Evolutionary conservation across 2,797 vertebrate genomes (phyloP).

Genomic region (Pteropus rufus): DNA sequence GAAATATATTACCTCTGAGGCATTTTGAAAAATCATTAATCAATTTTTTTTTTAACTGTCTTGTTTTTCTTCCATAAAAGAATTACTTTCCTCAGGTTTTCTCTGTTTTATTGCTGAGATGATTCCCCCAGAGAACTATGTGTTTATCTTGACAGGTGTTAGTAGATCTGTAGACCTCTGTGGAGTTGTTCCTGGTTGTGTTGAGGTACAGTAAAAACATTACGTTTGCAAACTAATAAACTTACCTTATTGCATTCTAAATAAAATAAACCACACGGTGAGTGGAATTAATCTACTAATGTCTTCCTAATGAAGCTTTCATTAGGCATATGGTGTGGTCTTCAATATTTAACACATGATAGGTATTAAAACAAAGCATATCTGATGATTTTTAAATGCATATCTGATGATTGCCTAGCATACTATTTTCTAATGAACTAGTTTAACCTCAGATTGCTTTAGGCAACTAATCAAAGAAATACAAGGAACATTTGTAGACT

Average conservation of each 20-base stretch:
- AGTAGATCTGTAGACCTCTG: conserved; percentile 78
- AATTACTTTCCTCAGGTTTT: conserved; percentile 73
- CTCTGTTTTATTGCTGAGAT: conserved; percentile 78
- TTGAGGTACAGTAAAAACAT: conserved; percentile 82
- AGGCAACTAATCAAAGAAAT: background rate
- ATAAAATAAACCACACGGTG: conserved; percentile 79
- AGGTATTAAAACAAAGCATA: conserved; percentile 69
- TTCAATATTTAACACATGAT: conserved; percentile 63
- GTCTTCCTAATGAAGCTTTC: conserved; percentile 83
- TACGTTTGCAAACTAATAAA: conserved; percentile 83
- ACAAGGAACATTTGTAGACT: background rate
- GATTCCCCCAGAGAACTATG: conserved; percentile 80
- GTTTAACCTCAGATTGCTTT: conserved; percentile 60
- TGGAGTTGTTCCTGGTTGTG: conserved; percentile 81
- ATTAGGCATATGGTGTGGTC: conserved; percentile 81
- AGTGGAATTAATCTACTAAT: conserved; percentile 83
- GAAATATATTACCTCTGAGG: conserved; percentile 70
- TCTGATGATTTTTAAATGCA: conserved; percentile 1
- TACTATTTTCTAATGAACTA: conserved; percentile 51
- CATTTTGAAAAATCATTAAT: conserved; percentile 77
- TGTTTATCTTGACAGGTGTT: conserved; percentile 87
- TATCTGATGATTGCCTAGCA: background rate
- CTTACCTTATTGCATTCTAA: conserved; percentile 81
- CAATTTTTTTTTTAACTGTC: conserved; percentile 27
- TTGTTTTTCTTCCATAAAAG: conserved; percentile 65